A percentile compares a stretch with the other conserved stretches of the same genome.
Conservation (phyloP, 2,888 invertebrate species). For the Flexamia atlantica region DNA sequence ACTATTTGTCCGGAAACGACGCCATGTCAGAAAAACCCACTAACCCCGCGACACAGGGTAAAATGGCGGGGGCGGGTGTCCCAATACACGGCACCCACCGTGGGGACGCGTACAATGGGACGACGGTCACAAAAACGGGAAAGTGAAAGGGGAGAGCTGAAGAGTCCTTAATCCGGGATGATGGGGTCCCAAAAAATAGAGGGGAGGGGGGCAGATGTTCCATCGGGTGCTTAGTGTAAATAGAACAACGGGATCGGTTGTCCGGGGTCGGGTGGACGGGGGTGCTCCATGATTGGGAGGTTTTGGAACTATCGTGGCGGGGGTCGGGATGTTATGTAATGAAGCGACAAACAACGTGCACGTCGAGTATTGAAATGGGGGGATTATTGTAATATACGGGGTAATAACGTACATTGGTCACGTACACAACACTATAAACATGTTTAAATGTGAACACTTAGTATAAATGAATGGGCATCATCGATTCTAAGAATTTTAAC, state of each 20-base stretch:
- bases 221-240: constrained; percentile 32
- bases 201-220: constrained; percentile 52
- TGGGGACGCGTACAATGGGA: neutral
- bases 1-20: constrained; percentile 12
- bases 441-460: no score
- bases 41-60: constrained; percentile 1
- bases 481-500: no score
- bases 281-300: neutral
- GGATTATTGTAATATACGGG: no score
- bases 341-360: no score
- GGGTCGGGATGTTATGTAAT: no score
- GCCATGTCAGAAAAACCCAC: constrained; percentile 40
- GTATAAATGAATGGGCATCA: no score
- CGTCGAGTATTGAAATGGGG: no score
- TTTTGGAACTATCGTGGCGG: neutral
- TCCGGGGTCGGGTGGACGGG: neutral
- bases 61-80: constrained; percentile 42
- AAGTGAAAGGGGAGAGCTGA: neutral
- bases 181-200: constrained; percentile 31
- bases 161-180: constrained; percentile 56
- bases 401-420: no score
- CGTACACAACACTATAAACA: no score
- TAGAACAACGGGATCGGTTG: constrained; percentile 30
- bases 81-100: neutral
- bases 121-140: constrained; percentile 36